Percentiles rank a stretch among this genome's conserved stretches.
phyloP scores from a whole-genome alignment of 1,140 invertebrate species.

The Bradynema listronoti region DNA sequence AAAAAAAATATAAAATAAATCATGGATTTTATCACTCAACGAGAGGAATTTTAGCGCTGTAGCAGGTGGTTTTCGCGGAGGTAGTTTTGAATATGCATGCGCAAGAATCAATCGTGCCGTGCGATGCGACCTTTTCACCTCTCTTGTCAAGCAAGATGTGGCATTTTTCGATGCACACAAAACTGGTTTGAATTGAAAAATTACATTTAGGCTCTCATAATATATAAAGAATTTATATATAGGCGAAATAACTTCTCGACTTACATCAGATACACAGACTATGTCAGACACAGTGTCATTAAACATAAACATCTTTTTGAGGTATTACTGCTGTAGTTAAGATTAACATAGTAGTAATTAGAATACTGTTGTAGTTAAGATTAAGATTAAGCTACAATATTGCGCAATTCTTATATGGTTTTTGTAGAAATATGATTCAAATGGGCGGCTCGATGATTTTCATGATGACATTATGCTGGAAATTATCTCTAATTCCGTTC shows the following conservation, averaged over 20 bases:
- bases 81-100: slow-evolving; percentile 40
- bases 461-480: slow-evolving; percentile 60
- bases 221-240: not conserved
- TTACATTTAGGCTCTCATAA: not conserved
- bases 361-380: slow-evolving; percentile 23
- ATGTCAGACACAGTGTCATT: slow-evolving; percentile 39
- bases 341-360: no score
- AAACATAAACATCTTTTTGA: slow-evolving; percentile 19
- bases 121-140: slow-evolving; percentile 26
- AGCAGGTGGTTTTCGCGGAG: slow-evolving; percentile 37
- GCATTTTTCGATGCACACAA: slow-evolving; percentile 42
- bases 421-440: slow-evolving; percentile 52
- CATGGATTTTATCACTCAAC: not conserved
- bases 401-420: slow-evolving; percentile 14
- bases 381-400: slow-evolving; percentile 5
- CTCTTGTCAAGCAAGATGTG: slow-evolving; percentile 22
- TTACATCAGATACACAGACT: slow-evolving; percentile 20
- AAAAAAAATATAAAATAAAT: slow-evolving; percentile 1
- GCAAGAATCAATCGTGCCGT: slow-evolving; percentile 33
- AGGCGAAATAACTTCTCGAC: slow-evolving; percentile 43
- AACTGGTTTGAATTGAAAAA: slow-evolving; percentile 14
- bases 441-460: slow-evolving; percentile 57
- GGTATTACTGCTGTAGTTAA: no score
- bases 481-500: slow-evolving; percentile 57
- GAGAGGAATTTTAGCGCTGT: slow-evolving; percentile 21